Conservation (phyloP, 2,888 invertebrate genomes). For the Gymnosoma rotundatum region DNA sequence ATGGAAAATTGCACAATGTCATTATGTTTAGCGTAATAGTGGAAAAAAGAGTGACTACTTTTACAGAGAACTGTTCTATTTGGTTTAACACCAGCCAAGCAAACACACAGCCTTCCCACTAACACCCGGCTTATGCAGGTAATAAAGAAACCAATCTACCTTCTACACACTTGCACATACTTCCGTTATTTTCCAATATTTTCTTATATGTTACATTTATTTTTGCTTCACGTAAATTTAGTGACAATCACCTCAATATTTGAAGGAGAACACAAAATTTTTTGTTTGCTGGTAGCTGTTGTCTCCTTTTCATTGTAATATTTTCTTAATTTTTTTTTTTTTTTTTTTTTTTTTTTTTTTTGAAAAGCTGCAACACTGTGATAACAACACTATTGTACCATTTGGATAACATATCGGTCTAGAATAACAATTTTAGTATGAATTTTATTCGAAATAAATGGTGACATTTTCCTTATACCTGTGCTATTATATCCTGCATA, state of each 20-base stretch:
- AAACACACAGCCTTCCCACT: background rate
- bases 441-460: background rate
- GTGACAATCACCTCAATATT: slow-evolving; percentile 54
- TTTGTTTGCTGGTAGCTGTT: slow-evolving; percentile 26
- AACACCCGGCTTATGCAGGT: background rate
- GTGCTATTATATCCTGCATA: background rate
- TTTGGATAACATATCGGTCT: background rate
- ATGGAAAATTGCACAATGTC: slow-evolving; percentile 66
- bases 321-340: no score
- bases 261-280: no score
- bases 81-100: slow-evolving; percentile 35
- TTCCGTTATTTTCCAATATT: slow-evolving; percentile 16
- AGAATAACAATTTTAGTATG: background rate
- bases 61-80: slow-evolving; percentile 51
- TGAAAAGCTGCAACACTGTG: background rate
- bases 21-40: slow-evolving; percentile 51
- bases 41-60: slow-evolving; percentile 27
- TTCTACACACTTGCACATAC: slow-evolving; percentile 1
- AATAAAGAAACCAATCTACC: background rate
- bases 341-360: background rate
- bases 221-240: slow-evolving; percentile 39
- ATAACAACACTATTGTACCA: background rate
- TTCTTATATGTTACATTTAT: slow-evolving; percentile 9
- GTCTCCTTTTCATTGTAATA: background rate
- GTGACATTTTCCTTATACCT: background rate